These are phyloP conservation scores for Agrotis ipsilon DNA, from an alignment of 2,888 invertebrate genomes.

Conservation along the genomic window DNA sequence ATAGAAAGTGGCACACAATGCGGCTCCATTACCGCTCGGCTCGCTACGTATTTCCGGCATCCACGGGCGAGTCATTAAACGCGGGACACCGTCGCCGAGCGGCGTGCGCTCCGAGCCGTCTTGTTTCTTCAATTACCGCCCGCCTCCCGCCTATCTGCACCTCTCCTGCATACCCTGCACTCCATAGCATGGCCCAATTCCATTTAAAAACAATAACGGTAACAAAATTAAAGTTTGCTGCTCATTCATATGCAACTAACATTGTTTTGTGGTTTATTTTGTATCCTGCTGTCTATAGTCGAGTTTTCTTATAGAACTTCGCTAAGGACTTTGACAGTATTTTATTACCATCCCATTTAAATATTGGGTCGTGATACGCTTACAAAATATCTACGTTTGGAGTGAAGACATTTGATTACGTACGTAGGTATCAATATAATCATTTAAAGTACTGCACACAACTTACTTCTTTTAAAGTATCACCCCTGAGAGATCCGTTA, in stretches of 20 bases:
- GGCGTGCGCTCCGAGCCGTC: conserved; percentile 63
- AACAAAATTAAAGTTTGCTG: conserved; percentile 27
- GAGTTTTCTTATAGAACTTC: background rate
- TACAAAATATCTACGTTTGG: too few relatives aligned
- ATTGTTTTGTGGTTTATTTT: background rate
- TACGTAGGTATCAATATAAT: too few relatives aligned
- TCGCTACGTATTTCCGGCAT: conserved; percentile 90
- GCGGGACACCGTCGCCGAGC: conserved; percentile 69
- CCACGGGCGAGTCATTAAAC: conserved; percentile 86
- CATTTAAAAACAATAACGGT: conserved; percentile 61
- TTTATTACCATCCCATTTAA: too few relatives aligned
- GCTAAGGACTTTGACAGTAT: background rate
- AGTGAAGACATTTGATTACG: background rate
- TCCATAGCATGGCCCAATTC: conserved; percentile 67
- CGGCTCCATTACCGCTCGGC: conserved; percentile 86
- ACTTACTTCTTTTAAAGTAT: conserved; percentile 94
- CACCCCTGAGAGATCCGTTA: conserved; percentile 95
- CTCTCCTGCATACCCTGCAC: conserved; percentile 65
- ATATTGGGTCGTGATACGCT: background rate
- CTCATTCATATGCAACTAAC: conserved; percentile 20
- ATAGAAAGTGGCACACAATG: conserved; percentile 89
- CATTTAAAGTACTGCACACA: too few relatives aligned
- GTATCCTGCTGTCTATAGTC: background rate
- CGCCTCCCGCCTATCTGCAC: conserved; percentile 83
- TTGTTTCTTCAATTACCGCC: conserved; percentile 84